phyloP scores from a whole-genome alignment of 2,113 vertebrate species.

The Dinomys branickii region DNA sequence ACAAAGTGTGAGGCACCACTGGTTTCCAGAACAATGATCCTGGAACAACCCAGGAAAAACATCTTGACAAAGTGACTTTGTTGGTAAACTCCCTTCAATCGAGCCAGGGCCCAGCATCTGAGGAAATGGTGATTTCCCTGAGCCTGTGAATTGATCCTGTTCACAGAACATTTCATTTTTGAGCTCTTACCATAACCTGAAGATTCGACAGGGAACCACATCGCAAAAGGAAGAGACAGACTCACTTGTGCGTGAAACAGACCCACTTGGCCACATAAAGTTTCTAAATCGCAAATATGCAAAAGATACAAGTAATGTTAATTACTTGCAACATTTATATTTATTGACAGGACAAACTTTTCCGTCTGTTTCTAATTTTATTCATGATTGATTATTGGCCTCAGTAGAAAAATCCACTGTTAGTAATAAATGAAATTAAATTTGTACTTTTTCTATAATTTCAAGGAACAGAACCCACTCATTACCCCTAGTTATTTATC shows the following conservation, averaged over 20 bases:
- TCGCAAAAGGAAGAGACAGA: background rate
- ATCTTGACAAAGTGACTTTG: background rate
- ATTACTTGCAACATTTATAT: background rate
- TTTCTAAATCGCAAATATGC: slow-evolving; percentile 25
- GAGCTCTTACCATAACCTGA: background rate
- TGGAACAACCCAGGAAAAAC: background rate
- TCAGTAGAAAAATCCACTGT: slow-evolving; percentile 51
- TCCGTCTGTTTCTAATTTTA: slow-evolving; percentile 64
- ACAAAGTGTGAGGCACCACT: background rate
- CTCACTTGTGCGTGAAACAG: background rate
- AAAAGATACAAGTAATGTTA: slow-evolving; percentile 36
- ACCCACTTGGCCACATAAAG: background rate
- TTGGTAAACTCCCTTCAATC: background rate
- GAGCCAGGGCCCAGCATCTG: background rate
- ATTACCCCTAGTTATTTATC: background rate
- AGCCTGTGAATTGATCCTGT: background rate
- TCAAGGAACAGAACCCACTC: background rate
- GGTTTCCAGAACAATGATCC: background rate
- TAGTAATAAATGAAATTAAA: slow-evolving; percentile 65
- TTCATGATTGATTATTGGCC: slow-evolving; percentile 29
- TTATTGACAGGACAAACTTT: slow-evolving; percentile 58
- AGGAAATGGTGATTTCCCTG: background rate
- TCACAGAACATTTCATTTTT: background rate
- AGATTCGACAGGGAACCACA: background rate
- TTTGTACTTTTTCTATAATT: slow-evolving; percentile 52